phyloP scores from a whole-genome alignment of 2,797 vertebrate genomes.

The Thripadectes ignobilis region DNA sequence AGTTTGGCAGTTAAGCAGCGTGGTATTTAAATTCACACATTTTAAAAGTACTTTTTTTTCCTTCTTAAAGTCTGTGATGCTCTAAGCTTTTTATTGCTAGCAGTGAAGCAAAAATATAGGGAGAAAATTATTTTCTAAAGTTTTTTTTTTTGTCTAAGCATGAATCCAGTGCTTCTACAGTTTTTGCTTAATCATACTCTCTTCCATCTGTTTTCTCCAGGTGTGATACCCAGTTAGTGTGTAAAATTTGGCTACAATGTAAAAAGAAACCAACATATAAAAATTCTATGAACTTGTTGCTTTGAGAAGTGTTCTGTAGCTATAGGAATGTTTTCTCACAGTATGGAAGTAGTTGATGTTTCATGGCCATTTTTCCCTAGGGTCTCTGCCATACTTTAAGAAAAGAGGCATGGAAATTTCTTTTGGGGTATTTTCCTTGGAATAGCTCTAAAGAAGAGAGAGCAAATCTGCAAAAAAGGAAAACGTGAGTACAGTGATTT shows the following conservation, averaged over 20 bases:
- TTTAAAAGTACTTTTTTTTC: neutral
- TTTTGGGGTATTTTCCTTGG: slow-evolving; percentile 93
- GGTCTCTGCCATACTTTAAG: slow-evolving; percentile 89
- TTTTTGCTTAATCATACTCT: neutral
- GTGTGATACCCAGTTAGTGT: neutral
- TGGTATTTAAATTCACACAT: neutral
- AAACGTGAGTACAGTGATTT: slow-evolving; percentile 79
- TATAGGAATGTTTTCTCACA: neutral
- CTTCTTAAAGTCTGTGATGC: neutral
- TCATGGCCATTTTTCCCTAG: slow-evolving; percentile 68
- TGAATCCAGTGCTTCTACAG: neutral
- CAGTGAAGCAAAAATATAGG: neutral
- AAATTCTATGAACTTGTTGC: neutral
- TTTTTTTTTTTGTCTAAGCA: neutral
- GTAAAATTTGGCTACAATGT: neutral
- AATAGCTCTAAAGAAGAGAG: slow-evolving; percentile 90
- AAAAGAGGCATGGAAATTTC: slow-evolving; percentile 94
- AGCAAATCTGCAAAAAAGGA: slow-evolving; percentile 85
- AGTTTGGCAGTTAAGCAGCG: neutral
- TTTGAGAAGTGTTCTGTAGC: neutral
- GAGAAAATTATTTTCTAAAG: neutral
- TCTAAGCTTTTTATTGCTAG: neutral
- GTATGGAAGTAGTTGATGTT: neutral
- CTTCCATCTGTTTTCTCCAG: neutral
- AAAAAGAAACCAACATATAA: neutral